phyloP scores from a whole-genome alignment of 37 sponge, comb jelly and placozoan species.

The Halichondria panicea region DNA sequence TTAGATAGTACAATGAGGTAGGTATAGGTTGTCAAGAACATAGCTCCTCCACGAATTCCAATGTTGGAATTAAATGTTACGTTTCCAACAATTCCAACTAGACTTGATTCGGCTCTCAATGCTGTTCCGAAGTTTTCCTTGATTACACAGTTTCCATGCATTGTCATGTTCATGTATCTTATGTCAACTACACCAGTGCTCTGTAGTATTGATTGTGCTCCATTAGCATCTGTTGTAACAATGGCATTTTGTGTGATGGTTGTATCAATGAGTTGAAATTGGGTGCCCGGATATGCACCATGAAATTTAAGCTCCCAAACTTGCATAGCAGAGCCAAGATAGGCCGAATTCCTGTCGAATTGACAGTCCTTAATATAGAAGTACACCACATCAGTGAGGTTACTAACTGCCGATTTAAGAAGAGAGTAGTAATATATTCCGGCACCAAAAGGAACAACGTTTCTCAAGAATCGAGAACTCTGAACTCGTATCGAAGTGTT shows the following conservation, averaged over 20 bases:
- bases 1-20: conserved; percentile 7
- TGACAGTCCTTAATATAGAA: conserved; percentile 10
- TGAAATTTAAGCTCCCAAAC: conserved; percentile 1
- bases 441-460: conserved; percentile 1
- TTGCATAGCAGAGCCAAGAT: background rate
- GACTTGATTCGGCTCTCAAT: background rate
- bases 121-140: conserved; percentile 21
- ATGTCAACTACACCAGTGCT: conserved; percentile 1
- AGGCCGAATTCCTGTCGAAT: conserved; percentile 2
- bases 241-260: background rate
- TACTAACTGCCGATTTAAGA: background rate
- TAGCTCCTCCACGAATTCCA: conserved; percentile 34
- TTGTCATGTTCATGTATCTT: conserved; percentile 1
- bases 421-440: background rate
- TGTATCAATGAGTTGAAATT: background rate
- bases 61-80: conserved; percentile 5
- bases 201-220: background rate
- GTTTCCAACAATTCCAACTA: conserved; percentile 20
- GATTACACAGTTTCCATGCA: conserved; percentile 9
- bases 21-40: background rate
- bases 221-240: background rate
- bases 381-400: background rate
- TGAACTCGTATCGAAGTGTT: background rate
- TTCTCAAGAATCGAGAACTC: conserved; percentile 5
- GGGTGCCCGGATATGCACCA: conserved; percentile 2